Percentiles rank a stretch among this genome's conserved stretches.
These are phyloP conservation scores for Pandion haliaetus DNA, from an alignment of 2,113 vertebrate genomes.

Conservation along the genomic window DNA sequence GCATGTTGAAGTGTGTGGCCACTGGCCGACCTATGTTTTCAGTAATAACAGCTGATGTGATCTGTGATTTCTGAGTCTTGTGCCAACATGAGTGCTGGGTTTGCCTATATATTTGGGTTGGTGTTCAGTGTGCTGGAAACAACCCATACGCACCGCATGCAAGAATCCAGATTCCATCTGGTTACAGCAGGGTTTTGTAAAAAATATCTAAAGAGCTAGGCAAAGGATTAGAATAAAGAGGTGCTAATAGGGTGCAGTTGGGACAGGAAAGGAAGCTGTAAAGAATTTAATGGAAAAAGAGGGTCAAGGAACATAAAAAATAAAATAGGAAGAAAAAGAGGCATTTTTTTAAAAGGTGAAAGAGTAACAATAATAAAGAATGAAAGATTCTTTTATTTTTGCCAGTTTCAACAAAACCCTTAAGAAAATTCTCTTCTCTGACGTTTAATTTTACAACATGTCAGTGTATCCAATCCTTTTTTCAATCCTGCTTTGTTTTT, in stretches of 20 bases:
- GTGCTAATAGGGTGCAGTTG: slow-evolving; percentile 66
- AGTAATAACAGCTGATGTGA: slow-evolving; percentile 63
- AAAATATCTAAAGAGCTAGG: slow-evolving; percentile 53
- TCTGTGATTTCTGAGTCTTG: slow-evolving; percentile 51
- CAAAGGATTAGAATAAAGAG: slow-evolving; percentile 73
- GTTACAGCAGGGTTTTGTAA: slow-evolving; percentile 56
- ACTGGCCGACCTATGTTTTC: slow-evolving; percentile 54
- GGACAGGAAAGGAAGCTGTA: slow-evolving; percentile 69
- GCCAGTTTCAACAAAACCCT: slow-evolving; percentile 59
- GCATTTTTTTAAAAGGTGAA: slow-evolving; percentile 62
- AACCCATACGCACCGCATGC: neutral
- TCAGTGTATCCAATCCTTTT: neutral
- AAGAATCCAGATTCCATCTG: slow-evolving; percentile 60
- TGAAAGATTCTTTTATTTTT: slow-evolving; percentile 53
- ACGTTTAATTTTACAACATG: slow-evolving; percentile 48
- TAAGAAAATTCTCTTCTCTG: slow-evolving; percentile 48
- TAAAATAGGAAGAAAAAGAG: slow-evolving; percentile 57
- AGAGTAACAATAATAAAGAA: slow-evolving; percentile 66
- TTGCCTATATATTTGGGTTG: slow-evolving; percentile 45
- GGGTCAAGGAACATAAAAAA: slow-evolving; percentile 62
- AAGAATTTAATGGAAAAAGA: slow-evolving; percentile 65
- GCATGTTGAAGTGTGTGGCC: slow-evolving; percentile 54
- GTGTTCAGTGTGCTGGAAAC: slow-evolving; percentile 47
- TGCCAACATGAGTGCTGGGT: slow-evolving; percentile 54
- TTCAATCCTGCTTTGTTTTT: slow-evolving; percentile 1